Evolutionary conservation across 2,888 invertebrate species (phyloP).

Genomic region (Alcis repandata): DNA sequence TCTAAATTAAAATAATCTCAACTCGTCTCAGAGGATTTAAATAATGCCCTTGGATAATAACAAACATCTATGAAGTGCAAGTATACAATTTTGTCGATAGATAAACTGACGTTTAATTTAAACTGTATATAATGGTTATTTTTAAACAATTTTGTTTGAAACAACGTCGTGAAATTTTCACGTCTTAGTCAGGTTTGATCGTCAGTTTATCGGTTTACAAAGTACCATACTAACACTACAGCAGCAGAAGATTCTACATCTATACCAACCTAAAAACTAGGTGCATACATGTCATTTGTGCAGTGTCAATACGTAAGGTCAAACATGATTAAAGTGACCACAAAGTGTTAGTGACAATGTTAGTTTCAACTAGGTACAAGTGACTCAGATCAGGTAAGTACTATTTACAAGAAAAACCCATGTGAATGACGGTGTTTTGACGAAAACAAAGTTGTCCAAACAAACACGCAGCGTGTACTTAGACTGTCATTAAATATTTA

Average conservation of each 20-base stretch:
- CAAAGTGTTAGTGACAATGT: constrained; percentile 29
- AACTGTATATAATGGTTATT: too few relatives aligned
- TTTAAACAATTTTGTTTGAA: too few relatives aligned
- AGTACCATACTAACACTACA: too few relatives aligned
- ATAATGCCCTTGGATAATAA: too few relatives aligned
- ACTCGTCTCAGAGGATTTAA: too few relatives aligned
- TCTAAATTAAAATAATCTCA: too few relatives aligned
- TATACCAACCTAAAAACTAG: neutral
- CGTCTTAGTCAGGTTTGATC: too few relatives aligned
- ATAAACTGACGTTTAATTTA: too few relatives aligned
- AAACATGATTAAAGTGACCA: constrained; percentile 25
- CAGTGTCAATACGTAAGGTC: constrained; percentile 5
- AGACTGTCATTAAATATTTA: constrained; percentile 19
- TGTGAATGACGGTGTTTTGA: constrained; percentile 6
- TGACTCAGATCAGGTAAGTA: constrained; percentile 9
- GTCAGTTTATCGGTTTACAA: too few relatives aligned
- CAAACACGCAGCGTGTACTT: neutral
- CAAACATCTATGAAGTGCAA: too few relatives aligned
- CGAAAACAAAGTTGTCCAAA: constrained; percentile 7
- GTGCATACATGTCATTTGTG: neutral
- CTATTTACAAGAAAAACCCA: constrained; percentile 30
- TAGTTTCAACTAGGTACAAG: constrained; percentile 2
- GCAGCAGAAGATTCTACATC: neutral
- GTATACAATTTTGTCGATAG: too few relatives aligned
- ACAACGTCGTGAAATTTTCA: too few relatives aligned